Evolutionary conservation across 2,888 invertebrate species (phyloP).

Genomic region (Heteromurus nitidus): DNA sequence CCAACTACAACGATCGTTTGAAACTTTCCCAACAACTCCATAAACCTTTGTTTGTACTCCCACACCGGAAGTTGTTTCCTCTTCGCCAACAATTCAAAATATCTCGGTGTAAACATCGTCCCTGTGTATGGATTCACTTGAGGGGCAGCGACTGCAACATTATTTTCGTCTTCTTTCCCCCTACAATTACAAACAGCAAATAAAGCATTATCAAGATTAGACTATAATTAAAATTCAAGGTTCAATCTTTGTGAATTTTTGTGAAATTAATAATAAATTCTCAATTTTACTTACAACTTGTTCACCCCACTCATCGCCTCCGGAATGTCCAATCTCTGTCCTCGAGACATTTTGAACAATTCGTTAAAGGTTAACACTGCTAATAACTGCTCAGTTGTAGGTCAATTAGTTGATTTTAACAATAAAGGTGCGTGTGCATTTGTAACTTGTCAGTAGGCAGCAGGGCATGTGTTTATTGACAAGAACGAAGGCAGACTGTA

Average conservation of each 20-base stretch:
- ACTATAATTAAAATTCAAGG: not conserved
- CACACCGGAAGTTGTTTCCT: slow-evolving; percentile 96
- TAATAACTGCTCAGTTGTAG: too few species aligned
- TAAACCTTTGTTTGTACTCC: slow-evolving; percentile 97
- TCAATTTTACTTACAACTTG: slow-evolving; percentile 69
- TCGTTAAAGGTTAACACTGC: too few species aligned
- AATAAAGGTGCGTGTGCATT: too few species aligned
- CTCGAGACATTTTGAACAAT: slow-evolving; percentile 66
- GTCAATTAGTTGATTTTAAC: too few species aligned
- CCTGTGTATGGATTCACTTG: slow-evolving; percentile 86
- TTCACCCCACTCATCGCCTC: slow-evolving; percentile 64
- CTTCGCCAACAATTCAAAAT: slow-evolving; percentile 91
- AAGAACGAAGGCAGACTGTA: too few species aligned
- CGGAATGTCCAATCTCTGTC: slow-evolving; percentile 69
- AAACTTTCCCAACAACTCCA: slow-evolving; percentile 92
- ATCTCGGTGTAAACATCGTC: slow-evolving; percentile 87
- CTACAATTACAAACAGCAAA: slow-evolving; percentile 45
- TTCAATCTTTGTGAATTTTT: not conserved
- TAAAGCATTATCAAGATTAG: not conserved
- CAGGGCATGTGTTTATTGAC: too few species aligned
- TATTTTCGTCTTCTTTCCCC: slow-evolving; percentile 40
- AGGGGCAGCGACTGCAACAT: slow-evolving; percentile 15
- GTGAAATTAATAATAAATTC: not conserved
- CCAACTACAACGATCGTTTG: slow-evolving; percentile 98
- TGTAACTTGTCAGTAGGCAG: too few species aligned